Evolutionary conservation across 1,140 invertebrate species (phyloP).

Genomic region (Hydropsyche tenuis): DNA sequence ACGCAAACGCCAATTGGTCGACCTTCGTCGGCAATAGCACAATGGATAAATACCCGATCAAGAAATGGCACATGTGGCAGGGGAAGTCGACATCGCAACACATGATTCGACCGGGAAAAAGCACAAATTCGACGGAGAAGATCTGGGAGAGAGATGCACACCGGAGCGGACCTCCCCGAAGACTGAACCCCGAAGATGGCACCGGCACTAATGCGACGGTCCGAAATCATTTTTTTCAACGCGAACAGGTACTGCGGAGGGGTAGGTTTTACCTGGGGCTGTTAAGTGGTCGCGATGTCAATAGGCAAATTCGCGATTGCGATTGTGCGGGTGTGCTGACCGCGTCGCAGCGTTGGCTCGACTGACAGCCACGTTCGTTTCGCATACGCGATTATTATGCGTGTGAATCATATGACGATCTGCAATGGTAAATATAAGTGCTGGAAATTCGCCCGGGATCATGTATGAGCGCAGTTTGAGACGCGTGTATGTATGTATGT

Average conservation of each 20-base stretch:
- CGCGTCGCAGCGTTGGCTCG: not conserved
- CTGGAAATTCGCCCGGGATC: too few species aligned
- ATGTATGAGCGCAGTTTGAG: not conserved
- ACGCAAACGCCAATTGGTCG: too few species aligned
- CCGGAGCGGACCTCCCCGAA: conserved; percentile 10
- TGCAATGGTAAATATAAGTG: too few species aligned
- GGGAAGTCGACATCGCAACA: conserved; percentile 38
- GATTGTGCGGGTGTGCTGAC: not conserved
- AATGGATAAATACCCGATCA: too few species aligned
- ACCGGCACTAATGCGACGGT: conserved; percentile 3
- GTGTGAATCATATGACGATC: not conserved
- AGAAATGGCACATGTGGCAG: conserved; percentile 37
- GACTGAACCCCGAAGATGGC: conserved; percentile 10
- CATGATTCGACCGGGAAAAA: not conserved
- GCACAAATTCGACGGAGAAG: too few species aligned
- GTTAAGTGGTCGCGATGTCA: too few species aligned
- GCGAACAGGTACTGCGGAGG: not conserved
- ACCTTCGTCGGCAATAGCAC: too few species aligned
- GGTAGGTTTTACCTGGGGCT: conserved; percentile 16
- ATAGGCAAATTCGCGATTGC: too few species aligned
- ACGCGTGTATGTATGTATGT: not conserved
- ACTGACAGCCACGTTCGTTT: not conserved
- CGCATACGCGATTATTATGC: not conserved
- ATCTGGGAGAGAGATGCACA: too few species aligned
- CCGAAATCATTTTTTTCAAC: not conserved